phyloP scores from a whole-genome alignment of 1,140 invertebrate genomes.

The Drosophila ironensis region DNA sequence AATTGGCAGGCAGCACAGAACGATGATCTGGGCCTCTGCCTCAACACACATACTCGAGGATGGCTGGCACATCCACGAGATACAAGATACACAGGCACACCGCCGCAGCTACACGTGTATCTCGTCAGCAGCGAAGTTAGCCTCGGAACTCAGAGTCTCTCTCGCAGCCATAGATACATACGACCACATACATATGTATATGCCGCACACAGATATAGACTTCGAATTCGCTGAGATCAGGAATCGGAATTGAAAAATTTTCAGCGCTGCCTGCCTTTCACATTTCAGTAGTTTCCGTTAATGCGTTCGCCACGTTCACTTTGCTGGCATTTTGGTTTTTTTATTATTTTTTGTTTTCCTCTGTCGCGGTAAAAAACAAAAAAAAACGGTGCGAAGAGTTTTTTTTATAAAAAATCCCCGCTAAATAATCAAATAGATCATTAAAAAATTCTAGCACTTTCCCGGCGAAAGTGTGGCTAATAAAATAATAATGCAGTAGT shows the following conservation, averaged over 20 bases:
- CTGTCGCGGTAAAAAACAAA: slow-evolving; percentile 14
- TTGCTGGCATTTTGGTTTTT: slow-evolving; percentile 13
- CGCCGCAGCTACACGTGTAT: slow-evolving; percentile 6
- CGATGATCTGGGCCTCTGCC: slow-evolving; percentile 40
- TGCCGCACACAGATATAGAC: slow-evolving; percentile 17
- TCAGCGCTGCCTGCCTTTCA: slow-evolving; percentile 69
- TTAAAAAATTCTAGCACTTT: background rate
- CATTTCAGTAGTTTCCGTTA: slow-evolving; percentile 79
- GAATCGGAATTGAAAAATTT: slow-evolving; percentile 71
- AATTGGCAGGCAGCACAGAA: slow-evolving; percentile 45
- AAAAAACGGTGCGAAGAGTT: background rate
- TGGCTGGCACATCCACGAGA: background rate
- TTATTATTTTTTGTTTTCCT: slow-evolving; percentile 20
- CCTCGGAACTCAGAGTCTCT: slow-evolving; percentile 35
- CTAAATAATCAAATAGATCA: too few species aligned
- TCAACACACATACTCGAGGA: slow-evolving; percentile 49
- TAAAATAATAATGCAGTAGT: background rate
- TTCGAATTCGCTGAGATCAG: slow-evolving; percentile 47
- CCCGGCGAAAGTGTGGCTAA: slow-evolving; percentile 25
- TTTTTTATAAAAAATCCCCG: background rate
- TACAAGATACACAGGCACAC: slow-evolving; percentile 29
- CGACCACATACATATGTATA: background rate
- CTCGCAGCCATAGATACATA: slow-evolving; percentile 11
- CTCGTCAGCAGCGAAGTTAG: slow-evolving; percentile 38
- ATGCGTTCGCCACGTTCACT: slow-evolving; percentile 68